These are phyloP conservation scores for Centroberyx gerrardi DNA, from an alignment of 2,797 vertebrate species.

Conservation along the genomic window DNA sequence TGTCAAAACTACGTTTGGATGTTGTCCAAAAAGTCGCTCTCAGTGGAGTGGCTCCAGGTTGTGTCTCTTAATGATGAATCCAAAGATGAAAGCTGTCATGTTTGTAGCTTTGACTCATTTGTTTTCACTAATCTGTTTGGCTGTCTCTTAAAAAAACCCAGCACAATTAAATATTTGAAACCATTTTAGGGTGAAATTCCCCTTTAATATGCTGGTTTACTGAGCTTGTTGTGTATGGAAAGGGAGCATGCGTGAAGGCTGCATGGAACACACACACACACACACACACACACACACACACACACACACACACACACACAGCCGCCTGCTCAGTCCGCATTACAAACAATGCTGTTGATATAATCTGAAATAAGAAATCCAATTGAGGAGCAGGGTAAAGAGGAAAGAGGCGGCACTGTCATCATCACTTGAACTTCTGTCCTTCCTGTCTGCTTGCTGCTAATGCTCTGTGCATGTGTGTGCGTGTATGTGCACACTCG, in stretches of 20 bases:
- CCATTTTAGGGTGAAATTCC: too few species aligned
- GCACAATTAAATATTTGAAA: background rate
- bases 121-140: too few species aligned
- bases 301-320: constrained; percentile 25
- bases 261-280: constrained; percentile 2
- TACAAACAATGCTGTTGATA: constrained; percentile 36
- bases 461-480: constrained; percentile 1
- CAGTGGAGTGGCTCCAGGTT: background rate
- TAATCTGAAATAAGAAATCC: constrained; percentile 43
- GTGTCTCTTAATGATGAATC: background rate
- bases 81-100: background rate
- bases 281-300: constrained; percentile 22
- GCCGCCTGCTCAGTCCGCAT: constrained; percentile 10
- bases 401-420: constrained; percentile 11
- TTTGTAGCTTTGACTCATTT: constrained; percentile 15
- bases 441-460: background rate
- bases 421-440: constrained; percentile 12
- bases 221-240: background rate
- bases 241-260: background rate
- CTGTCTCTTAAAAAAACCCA: background rate
- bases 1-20: background rate
- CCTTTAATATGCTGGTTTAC: background rate
- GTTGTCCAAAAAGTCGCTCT: background rate
- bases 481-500: background rate
- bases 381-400: constrained; percentile 15